Evolutionary conservation across 2,113 vertebrate species (phyloP), one percentile per base, ranked within the genome.

Genomic region (Lutjanus erythropterus): DNA sequence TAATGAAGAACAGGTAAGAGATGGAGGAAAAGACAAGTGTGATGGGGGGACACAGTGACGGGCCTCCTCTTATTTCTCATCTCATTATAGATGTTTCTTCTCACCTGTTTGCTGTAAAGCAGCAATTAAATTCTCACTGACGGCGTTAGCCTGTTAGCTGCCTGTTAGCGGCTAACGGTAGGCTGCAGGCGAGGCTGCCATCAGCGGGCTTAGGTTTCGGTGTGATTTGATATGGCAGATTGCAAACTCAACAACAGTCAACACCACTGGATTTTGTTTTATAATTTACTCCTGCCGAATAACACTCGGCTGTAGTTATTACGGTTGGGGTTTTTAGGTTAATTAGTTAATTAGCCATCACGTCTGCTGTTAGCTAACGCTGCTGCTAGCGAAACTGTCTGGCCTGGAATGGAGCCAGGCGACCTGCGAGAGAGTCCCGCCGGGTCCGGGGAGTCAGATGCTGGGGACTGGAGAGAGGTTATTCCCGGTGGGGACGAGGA

Each of bases 371-470:
- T 5, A 75, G 77, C 55, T 79, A 67, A 73, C 64, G 41, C 23
- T 27, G 52, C 62, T 65, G 59, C 59, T 86, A 71, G 18, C 50
- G 2, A 41, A 41, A 46, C 47, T 47, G 29, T 16, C 16, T 2
- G 81, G 78, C 78, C 84, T 68, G 87, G 68, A 72, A 93, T 94
- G 93, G 95, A 95, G 88, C 93, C 89, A 60, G 86, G 88, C 23
- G 88, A 83, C 69, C 84, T 92, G 89, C 88, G 94, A 19, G 94
- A 94, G 85, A 94, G 94, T 83, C 94, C 95, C 42, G 94, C 93
- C 64, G 95, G 95, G 12, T 95, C 94, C 35, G 94, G 95, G 77
- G 95, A 93, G 62, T 88, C 94, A 0, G 94, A 94, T 19, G 47
- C 50, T 0, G 93, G 86, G 16, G 93, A 93, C 4, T 94, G 94